These are phyloP conservation scores for Torymus aiolomorphi DNA, from an alignment of 2,888 invertebrate genomes.

Conservation along the genomic window DNA sequence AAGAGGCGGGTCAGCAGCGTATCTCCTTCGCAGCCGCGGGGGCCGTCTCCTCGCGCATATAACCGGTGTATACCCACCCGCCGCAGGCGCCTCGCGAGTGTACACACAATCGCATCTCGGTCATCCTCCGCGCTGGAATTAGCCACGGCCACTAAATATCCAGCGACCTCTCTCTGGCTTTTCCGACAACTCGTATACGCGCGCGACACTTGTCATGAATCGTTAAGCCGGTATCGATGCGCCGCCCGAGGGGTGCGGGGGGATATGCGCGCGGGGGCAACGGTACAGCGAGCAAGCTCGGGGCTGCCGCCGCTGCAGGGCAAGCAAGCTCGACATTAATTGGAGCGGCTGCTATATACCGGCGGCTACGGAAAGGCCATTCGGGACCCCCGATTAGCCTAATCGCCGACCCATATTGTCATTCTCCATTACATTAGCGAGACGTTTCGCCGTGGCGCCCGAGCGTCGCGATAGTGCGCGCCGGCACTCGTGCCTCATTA, in stretches of 20 bases:
- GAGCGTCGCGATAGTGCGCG: constrained; percentile 24
- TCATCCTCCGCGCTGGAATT: too few relatives aligned
- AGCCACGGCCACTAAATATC: too few relatives aligned
- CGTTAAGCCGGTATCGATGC: constrained; percentile 45
- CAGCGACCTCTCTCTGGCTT: neutral
- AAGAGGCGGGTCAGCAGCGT: too few relatives aligned
- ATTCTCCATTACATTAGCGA: constrained; percentile 66
- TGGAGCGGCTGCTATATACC: constrained; percentile 54
- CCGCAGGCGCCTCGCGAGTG: too few relatives aligned
- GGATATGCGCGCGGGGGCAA: too few relatives aligned
- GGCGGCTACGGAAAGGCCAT: constrained; percentile 59
- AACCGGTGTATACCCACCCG: too few relatives aligned
- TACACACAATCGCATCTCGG: too few relatives aligned
- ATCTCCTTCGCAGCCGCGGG: too few relatives aligned
- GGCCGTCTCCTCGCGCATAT: too few relatives aligned
- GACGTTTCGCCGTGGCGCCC: constrained; percentile 16
- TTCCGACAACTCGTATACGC: neutral
- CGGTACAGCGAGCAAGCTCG: too few relatives aligned
- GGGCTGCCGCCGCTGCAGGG: too few relatives aligned
- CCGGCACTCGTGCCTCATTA: constrained; percentile 45
- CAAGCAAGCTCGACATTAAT: constrained; percentile 58
- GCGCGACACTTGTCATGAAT: constrained; percentile 52
- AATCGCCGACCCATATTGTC: constrained; percentile 70
- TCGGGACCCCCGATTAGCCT: constrained; percentile 65
- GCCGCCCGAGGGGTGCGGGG: too few relatives aligned